Percentiles rank a stretch among this genome's conserved stretches.
These are phyloP conservation scores for Andrena bucephala DNA, from an alignment of 2,888 invertebrate species.

Conservation along the genomic window DNA sequence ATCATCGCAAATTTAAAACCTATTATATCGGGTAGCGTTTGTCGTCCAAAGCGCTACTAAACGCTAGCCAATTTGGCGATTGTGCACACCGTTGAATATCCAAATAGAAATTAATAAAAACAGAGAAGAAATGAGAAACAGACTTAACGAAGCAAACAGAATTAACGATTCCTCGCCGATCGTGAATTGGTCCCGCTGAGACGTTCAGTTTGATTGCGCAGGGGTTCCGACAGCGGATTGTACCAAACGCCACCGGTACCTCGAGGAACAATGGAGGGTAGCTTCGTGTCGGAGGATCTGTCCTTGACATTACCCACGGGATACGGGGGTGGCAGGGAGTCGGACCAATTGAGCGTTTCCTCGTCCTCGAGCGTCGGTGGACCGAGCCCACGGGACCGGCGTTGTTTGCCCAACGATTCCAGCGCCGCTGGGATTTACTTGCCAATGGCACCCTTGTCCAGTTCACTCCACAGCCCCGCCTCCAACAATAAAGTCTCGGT, in stretches of 20 bases:
- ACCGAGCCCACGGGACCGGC: conserved; percentile 85
- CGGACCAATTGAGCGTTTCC: conserved; percentile 88
- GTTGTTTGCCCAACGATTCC: conserved; percentile 85
- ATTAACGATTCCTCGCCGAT: conserved; percentile 57
- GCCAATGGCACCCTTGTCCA: conserved; percentile 87
- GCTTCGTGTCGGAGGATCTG: conserved; percentile 87
- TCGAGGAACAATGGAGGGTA: conserved; percentile 87
- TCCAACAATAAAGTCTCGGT: conserved; percentile 89
- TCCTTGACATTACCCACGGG: conserved; percentile 84
- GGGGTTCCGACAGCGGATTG: conserved; percentile 87
- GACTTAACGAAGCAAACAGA: conserved; percentile 29
- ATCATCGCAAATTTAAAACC: background rate
- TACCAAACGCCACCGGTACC: conserved; percentile 87
- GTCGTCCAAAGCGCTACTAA: conserved; percentile 37
- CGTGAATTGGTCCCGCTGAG: conserved; percentile 63
- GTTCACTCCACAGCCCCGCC: conserved; percentile 86
- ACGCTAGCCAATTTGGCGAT: background rate
- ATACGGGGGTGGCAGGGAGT: conserved; percentile 86
- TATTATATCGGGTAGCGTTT: background rate
- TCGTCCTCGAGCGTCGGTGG: conserved; percentile 88
- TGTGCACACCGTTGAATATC: conserved; percentile 9
- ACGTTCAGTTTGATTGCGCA: conserved; percentile 77
- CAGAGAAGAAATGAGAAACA: background rate
- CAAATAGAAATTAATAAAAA: background rate
- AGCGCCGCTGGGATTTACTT: conserved; percentile 86